Evolutionary conservation across 2,888 invertebrate genomes (phyloP), one percentile per base, ranked within the genome.

Genomic region (Heliconius hortense): DNA sequence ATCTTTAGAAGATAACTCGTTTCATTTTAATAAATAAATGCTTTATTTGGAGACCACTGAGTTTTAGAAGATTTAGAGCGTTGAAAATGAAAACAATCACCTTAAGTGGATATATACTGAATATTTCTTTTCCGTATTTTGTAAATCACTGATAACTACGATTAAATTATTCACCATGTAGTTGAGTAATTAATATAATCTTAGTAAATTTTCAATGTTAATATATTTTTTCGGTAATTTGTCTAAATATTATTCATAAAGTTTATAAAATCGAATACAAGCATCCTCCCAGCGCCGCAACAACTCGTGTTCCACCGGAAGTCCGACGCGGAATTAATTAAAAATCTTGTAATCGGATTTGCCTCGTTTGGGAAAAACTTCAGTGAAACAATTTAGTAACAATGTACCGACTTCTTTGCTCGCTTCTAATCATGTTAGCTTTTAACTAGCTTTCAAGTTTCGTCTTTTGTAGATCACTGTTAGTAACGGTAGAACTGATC

Each of bases 331-430:
- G 66, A 76, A 73, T 73, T 71, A 73, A 73, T 76, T 73, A 76
- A 73, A 76, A 73, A 73, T 66, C 28, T 66, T 48, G 70, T 73
- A 76, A 76, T 76, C 76, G 48, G 73, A 70, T 76, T 76, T 73
- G 26, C 48, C 39, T 63, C 56, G 69, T 73, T 75, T 56, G 18
- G 18, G 43, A 66, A 43, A 73, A 67, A 67, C 66, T 67, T 67
- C 21, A 10, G 15, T 43, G 39, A 60, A 62, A 69, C 60, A 69
- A 48, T 48, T 26, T n/a, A 35, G 56, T 59, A 66, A 66, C 67
- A 60, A 60, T 60, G 26, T 60, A 43, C 59, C 21, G 21, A 71
- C 26, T 35, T 71, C 26, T 71, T 59, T 26, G 39, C 10, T 59
- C 26, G 7, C 39, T 60, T 31, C n/a, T 56, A 53, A 53, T 69